Conservation (phyloP, 2,113 vertebrate genomes). For the Neolamprologus kungweensis region DNA sequence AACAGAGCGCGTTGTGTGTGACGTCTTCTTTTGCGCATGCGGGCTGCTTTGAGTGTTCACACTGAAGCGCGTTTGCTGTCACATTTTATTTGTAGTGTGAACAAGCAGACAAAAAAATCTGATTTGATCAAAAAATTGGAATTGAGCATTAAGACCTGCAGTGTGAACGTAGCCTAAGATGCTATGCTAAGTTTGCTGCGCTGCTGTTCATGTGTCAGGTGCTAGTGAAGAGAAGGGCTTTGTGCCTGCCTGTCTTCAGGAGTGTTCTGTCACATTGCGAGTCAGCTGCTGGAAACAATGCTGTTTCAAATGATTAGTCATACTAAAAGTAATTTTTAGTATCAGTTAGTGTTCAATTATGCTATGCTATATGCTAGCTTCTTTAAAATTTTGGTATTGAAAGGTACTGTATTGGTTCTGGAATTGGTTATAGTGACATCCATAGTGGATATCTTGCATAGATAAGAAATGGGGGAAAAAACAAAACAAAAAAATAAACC, state of each 20-base stretch:
- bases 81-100: neutral
- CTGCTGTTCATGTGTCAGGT: neutral
- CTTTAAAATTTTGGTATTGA: neutral
- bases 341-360: neutral
- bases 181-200: neutral
- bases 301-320: neutral
- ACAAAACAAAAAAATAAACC: neutral
- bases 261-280: neutral
- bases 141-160: neutral
- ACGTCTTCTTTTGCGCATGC: fast-evolving
- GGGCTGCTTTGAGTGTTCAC: fast-evolving
- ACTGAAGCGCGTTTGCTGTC: fast-evolving
- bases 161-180: neutral
- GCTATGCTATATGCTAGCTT: neutral
- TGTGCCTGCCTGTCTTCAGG: neutral
- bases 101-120: neutral
- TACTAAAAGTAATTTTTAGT: neutral
- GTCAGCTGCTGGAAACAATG: neutral
- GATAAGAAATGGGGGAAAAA: neutral
- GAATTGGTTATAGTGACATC: neutral
- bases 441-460: neutral
- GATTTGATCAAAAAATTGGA: neutral
- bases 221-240: neutral
- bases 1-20: neutral
- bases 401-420: neutral